A percentile compares a stretch with the other conserved stretches of the same genome.
These are phyloP conservation scores for Montifringilla adamsi DNA, from an alignment of 2,113 vertebrate species.

Conservation along the genomic window DNA sequence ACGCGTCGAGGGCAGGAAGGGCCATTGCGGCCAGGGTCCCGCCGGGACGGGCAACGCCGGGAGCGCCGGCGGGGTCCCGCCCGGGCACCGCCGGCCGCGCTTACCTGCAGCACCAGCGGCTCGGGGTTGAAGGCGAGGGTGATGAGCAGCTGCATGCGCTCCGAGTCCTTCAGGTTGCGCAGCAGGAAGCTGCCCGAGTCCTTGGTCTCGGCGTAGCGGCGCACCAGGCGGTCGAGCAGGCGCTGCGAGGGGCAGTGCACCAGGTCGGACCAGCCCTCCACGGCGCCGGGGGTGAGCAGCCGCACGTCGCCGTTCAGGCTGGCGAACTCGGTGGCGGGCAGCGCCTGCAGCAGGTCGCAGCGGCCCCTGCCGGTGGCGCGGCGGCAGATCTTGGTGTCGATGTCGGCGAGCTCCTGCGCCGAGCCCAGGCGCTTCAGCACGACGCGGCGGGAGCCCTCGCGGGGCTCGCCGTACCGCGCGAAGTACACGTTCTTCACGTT, in stretches of 20 bases:
- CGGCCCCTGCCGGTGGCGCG: constrained; percentile 91
- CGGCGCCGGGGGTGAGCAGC: constrained; percentile 94
- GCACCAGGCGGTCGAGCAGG: constrained; percentile 93
- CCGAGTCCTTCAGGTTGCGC: constrained; percentile 96
- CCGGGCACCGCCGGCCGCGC: background rate
- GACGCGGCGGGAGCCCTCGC: constrained; percentile 93
- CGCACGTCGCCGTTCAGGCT: constrained; percentile 95
- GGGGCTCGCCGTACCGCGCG: constrained; percentile 94
- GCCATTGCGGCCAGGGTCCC: background rate
- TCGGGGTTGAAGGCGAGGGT: constrained; percentile 98
- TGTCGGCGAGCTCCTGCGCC: constrained; percentile 92
- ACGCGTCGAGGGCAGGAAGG: background rate
- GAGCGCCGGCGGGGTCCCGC: background rate
- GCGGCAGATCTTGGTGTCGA: constrained; percentile 97
- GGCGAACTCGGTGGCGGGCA: constrained; percentile 95
- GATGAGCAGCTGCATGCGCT: constrained; percentile 97
- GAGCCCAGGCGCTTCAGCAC: constrained; percentile 95
- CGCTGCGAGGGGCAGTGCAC: constrained; percentile 98
- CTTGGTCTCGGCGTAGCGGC: constrained; percentile 96
- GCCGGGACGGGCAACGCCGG: background rate
- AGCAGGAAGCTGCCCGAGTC: constrained; percentile 98
- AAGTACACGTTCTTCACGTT: constrained; percentile 99
- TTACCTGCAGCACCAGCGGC: constrained; percentile 95
- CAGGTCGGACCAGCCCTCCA: constrained; percentile 98
- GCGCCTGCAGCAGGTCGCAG: constrained; percentile 93